Conservation (phyloP, 2,797 vertebrate species). For the Cirrhinus mrigala region DNA sequence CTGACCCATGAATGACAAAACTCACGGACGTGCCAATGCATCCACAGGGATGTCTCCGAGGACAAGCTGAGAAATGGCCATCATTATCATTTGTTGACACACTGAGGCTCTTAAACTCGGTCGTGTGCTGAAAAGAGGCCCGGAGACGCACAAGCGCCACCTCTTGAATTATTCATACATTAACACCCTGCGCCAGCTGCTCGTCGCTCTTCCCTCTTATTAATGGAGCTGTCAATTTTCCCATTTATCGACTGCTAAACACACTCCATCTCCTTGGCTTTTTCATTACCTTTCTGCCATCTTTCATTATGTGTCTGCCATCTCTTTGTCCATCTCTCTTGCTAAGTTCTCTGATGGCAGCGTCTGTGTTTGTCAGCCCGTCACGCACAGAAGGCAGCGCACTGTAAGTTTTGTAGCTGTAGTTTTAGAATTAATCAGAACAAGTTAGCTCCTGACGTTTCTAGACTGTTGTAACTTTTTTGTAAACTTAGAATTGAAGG, state of each 20-base stretch:
- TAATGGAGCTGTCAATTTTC: slow-evolving; percentile 17
- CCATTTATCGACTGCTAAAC: background rate
- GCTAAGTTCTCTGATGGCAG: slow-evolving; percentile 90
- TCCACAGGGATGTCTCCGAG: background rate
- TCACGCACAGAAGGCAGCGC: slow-evolving; percentile 74
- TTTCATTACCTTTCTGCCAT: slow-evolving; percentile 23
- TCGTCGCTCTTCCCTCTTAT: background rate
- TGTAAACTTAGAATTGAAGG: background rate
- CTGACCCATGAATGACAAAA: background rate
- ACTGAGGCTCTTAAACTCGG: background rate
- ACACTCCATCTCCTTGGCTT: background rate
- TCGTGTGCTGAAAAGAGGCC: background rate
- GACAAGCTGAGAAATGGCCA: slow-evolving; percentile 1
- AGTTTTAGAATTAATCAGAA: slow-evolving; percentile 10
- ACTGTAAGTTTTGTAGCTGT: slow-evolving; percentile 59
- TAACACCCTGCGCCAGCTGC: slow-evolving; percentile 9
- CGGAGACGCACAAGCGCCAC: background rate
- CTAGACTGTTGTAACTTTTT: background rate
- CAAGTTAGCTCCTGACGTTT: background rate
- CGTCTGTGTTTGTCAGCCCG: slow-evolving; percentile 91
- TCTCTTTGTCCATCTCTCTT: slow-evolving; percentile 48
- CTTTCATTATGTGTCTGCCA: background rate
- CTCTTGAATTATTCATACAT: slow-evolving; percentile 34
- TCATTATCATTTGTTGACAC: background rate
- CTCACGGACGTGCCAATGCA: background rate